Percentiles rank a stretch among this genome's conserved stretches.
Evolutionary conservation across 2,113 vertebrate species (phyloP).

Genomic region (Cariama cristata): DNA sequence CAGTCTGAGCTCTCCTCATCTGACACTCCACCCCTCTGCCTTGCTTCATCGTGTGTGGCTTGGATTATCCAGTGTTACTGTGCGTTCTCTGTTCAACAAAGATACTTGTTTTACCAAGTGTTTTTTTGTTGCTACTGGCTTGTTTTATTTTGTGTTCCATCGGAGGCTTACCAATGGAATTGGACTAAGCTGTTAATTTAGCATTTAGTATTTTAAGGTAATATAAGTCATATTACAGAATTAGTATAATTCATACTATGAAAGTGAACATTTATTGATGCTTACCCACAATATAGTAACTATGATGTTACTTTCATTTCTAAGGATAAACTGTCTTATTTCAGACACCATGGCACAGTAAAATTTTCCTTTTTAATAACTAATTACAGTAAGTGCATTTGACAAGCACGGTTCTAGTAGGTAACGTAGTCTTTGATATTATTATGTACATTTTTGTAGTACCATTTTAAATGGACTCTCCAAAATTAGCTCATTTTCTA

Average conservation of each 20-base stretch:
- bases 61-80: neutral
- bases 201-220: neutral
- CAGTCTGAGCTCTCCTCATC: neutral
- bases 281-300: neutral
- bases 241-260: neutral
- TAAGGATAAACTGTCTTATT: neutral
- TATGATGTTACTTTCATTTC: neutral
- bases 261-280: neutral
- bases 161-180: neutral
- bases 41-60: fast-evolving
- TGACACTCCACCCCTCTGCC: neutral
- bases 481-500: neutral
- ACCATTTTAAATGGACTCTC: neutral
- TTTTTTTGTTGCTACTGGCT: neutral
- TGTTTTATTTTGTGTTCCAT: neutral
- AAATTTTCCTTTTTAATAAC: neutral
- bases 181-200: neutral
- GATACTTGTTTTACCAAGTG: neutral
- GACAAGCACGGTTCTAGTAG: neutral
- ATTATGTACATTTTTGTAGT: neutral
- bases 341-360: neutral
- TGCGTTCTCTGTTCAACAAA: neutral
- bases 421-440: neutral
- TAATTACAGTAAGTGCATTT: neutral
- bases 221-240: neutral